phyloP scores from a whole-genome alignment of 2,888 invertebrate genomes.

The Xiphydria camelus region DNA sequence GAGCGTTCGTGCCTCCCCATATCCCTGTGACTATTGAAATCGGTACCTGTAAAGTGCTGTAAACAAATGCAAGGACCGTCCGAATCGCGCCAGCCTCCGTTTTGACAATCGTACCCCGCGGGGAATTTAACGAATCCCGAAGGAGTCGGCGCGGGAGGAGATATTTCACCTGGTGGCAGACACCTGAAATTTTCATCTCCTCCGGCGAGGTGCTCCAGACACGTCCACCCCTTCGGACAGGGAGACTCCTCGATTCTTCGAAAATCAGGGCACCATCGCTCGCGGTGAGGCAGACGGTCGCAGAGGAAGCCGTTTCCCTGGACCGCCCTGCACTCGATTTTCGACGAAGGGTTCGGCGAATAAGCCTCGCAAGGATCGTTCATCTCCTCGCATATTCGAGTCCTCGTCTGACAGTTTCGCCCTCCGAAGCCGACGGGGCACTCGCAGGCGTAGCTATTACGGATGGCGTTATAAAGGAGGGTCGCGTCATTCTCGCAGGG shows the following conservation, averaged over 20 bases:
- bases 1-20: no score
- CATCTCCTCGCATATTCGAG: constrained; percentile 6
- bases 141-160: background rate
- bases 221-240: constrained; percentile 9
- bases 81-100: constrained; percentile 7
- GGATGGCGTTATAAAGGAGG: background rate
- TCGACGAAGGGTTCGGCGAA: background rate
- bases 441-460: constrained; percentile 8
- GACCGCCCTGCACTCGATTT: constrained; percentile 4
- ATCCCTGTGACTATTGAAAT: no score
- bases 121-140: background rate
- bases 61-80: constrained; percentile 3
- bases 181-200: constrained; percentile 7
- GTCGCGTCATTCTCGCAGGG: constrained; percentile 9
- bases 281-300: constrained; percentile 1
- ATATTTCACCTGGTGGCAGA: constrained; percentile 10
- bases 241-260: background rate
- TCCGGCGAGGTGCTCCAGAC: constrained; percentile 7
- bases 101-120: constrained; percentile 1
- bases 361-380: constrained; percentile 3
- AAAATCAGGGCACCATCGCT: constrained; percentile 1
- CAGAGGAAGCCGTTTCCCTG: constrained; percentile 11
- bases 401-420: constrained; percentile 7
- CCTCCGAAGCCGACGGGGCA: constrained; percentile 6
- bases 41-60: constrained; percentile 10